phyloP scores from a whole-genome alignment of 2,888 invertebrate genomes.

The Lasioglossum oenotherae region DNA sequence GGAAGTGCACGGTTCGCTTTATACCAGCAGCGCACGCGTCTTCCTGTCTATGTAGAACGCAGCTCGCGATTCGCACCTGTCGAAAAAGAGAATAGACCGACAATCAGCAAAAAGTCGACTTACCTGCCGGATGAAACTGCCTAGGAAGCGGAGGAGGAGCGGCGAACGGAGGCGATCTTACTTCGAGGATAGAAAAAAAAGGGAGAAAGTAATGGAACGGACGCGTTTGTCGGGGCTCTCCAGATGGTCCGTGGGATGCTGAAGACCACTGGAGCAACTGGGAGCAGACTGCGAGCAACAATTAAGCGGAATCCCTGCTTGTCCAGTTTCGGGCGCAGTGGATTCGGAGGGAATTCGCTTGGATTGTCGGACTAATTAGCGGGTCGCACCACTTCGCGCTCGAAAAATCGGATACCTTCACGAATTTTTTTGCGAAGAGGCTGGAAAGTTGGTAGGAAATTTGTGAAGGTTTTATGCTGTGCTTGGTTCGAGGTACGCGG shows the following conservation, averaged over 20 bases:
- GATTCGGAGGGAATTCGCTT: not conserved
- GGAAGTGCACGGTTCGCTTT: not conserved
- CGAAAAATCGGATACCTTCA: not conserved
- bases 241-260: conserved; percentile 27
- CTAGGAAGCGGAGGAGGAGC: conserved; percentile 45
- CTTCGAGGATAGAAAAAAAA: conserved; percentile 51
- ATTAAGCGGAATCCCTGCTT: not conserved
- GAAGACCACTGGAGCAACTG: conserved; percentile 4
- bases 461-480: not conserved
- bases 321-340: not conserved
- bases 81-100: conserved; percentile 50
- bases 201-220: conserved; percentile 61
- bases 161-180: conserved; percentile 46
- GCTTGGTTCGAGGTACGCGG: not conserved
- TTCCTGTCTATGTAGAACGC: conserved; percentile 26
- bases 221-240: conserved; percentile 23
- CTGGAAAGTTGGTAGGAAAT: not conserved
- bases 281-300: not conserved
- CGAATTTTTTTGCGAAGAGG: not conserved
- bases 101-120: conserved; percentile 30
- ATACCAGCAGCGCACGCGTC: conserved; percentile 21
- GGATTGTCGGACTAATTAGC: not conserved
- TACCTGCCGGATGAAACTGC: conserved; percentile 26
- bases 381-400: not conserved
- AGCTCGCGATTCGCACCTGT: conserved; percentile 30